These are phyloP conservation scores for Norana najaformis DNA, from an alignment of 2,888 invertebrate genomes.

Conservation along the genomic window DNA sequence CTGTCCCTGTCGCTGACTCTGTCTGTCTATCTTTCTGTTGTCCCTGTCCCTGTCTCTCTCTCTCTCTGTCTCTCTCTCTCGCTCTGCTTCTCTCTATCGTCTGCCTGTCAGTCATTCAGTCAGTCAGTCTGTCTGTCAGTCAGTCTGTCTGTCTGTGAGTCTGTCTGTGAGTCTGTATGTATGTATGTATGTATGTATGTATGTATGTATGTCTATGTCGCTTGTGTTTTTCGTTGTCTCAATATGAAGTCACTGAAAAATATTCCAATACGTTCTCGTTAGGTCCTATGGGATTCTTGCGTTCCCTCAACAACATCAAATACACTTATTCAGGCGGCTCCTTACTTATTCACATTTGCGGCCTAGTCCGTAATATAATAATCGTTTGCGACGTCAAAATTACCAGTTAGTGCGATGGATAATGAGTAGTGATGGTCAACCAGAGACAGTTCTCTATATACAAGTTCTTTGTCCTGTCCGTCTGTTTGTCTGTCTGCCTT, in stretches of 20 bases:
- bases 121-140: no score
- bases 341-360: constrained; percentile 13
- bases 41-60: no score
- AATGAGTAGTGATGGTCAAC: background rate
- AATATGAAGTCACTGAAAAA: background rate
- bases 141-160: background rate
- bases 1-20: background rate
- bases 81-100: no score
- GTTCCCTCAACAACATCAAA: background rate
- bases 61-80: no score
- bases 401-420: constrained; percentile 2
- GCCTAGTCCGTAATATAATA: constrained; percentile 13
- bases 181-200: background rate
- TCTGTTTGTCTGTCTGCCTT: background rate
- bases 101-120: no score
- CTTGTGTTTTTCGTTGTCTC: background rate
- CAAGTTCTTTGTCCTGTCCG: background rate
- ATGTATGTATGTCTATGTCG: background rate
- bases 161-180: background rate
- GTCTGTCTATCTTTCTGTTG: no score
- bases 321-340: background rate
- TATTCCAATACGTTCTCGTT: background rate
- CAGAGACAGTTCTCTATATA: background rate
- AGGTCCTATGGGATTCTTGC: background rate
- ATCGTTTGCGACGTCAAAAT: background rate